Percentiles rank a stretch among this genome's conserved stretches.
Conservation (phyloP, 35 echinoderm and acorn worm species). For the Apostichopus californicus region DNA sequence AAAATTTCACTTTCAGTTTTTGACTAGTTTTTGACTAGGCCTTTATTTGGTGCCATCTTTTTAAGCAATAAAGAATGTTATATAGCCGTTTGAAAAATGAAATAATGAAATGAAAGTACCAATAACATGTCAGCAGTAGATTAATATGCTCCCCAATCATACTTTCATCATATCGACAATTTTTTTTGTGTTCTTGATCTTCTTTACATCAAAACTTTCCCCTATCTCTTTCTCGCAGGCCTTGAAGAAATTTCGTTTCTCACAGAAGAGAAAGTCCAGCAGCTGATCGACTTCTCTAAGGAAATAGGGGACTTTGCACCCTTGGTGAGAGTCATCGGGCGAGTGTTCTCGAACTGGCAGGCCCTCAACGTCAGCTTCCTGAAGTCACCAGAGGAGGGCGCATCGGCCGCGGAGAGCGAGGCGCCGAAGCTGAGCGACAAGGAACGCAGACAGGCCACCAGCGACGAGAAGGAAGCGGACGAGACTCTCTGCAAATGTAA, state of each 20-base stretch:
- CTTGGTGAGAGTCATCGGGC: conserved; percentile 82
- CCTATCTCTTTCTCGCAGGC: conserved; percentile 1
- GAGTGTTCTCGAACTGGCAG: conserved; percentile 87
- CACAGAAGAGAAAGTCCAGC: conserved; percentile 73
- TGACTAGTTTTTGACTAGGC: no score
- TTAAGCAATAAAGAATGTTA: no score
- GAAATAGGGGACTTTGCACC: conserved; percentile 73
- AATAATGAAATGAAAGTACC: no score
- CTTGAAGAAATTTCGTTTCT: conserved; percentile 69
- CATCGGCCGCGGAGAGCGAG: conserved; percentile 10
- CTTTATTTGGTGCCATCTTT: no score
- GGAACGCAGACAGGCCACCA: conserved; percentile 42
- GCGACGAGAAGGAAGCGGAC: conserved; percentile 61
- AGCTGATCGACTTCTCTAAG: conserved; percentile 76
- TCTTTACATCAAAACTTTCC: no score
- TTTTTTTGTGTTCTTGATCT: no score
- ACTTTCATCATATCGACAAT: no score
- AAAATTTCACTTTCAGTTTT: no score
- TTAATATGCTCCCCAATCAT: no score
- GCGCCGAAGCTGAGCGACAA: conserved; percentile 54
- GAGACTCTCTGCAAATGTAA: conserved; percentile 53
- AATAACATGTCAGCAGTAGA: no score
- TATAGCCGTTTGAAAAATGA: no score
- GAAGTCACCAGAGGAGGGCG: conserved; percentile 28
- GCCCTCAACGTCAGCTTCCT: conserved; percentile 90